A percentile compares a stretch with the other conserved stretches of the same genome.
Evolutionary conservation across 2,888 invertebrate genomes (phyloP).

Genomic region (Drosophila anomalata): DNA sequence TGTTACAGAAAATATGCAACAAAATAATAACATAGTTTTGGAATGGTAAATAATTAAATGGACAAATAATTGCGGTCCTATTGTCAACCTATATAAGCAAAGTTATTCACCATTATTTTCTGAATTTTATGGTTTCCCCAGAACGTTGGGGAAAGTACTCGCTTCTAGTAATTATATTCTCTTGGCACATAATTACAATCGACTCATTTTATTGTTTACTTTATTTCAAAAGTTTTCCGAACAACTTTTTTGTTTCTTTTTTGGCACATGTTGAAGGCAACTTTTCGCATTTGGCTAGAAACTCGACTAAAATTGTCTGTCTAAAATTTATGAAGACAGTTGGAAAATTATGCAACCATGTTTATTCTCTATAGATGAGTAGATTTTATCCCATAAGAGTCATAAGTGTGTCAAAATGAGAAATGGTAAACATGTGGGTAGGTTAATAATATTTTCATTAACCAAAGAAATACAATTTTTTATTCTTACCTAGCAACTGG

Average conservation of each 20-base stretch:
- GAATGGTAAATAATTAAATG: conserved; percentile 38
- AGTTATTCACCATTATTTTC: conserved; percentile 17
- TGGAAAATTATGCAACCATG: conserved; percentile 55
- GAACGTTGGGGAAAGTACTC: neutral
- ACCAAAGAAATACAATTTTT: neutral
- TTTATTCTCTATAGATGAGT: conserved; percentile 13
- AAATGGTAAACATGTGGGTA: neutral
- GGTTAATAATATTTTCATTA: neutral
- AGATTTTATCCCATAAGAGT: neutral
- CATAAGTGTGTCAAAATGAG: conserved; percentile 10
- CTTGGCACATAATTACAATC: conserved; percentile 64
- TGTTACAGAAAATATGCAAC: neutral
- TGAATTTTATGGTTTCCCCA: conserved; percentile 25
- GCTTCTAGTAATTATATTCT: conserved; percentile 51
- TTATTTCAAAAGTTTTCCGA: conserved; percentile 59
- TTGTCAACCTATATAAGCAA: conserved; percentile 13
- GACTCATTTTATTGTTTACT: conserved; percentile 65
- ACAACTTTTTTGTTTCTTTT: conserved; percentile 29
- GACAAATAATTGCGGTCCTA: conserved; percentile 43
- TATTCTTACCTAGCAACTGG: neutral
- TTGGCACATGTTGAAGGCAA: conserved; percentile 54
- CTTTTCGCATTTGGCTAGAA: conserved; percentile 60
- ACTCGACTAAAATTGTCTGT: conserved; percentile 47
- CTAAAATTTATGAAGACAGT: conserved; percentile 64
- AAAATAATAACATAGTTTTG: neutral